These are phyloP conservation scores for Sebastes hubbsi DNA, from an alignment of 2,797 vertebrate genomes.

Conservation along the genomic window DNA sequence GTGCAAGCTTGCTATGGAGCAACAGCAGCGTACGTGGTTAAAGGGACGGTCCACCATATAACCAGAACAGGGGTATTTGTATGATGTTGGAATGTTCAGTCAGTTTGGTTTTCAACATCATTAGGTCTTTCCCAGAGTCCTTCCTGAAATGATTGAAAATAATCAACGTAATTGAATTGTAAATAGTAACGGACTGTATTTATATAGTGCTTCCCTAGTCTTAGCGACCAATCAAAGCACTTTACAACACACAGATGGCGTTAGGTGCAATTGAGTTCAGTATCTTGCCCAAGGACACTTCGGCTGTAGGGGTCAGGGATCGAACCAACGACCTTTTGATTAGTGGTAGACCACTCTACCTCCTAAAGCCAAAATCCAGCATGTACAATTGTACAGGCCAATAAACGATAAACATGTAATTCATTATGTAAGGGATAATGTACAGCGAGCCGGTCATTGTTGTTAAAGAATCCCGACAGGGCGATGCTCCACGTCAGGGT, in stretches of 20 bases:
- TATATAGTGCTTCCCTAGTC: neutral
- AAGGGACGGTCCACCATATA: neutral
- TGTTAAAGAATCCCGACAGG: no score
- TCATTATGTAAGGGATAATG: neutral
- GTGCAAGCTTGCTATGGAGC: constrained; percentile 94
- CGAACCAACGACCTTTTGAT: neutral
- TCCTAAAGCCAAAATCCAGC: neutral
- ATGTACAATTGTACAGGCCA: neutral
- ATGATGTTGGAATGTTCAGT: constrained; percentile 5
- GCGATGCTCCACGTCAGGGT: no score
- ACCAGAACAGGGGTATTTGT: neutral
- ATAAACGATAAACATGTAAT: neutral
- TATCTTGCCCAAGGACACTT: neutral
- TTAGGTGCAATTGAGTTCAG: neutral
- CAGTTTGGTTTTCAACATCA: neutral
- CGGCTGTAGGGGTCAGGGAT: neutral
- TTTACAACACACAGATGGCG: neutral
- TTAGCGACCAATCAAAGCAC: neutral
- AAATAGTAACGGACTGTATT: neutral
- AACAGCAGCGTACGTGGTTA: constrained; percentile 92
- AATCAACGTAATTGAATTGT: neutral
- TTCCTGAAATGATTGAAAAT: neutral
- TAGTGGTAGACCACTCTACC: no score
- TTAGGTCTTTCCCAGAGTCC: neutral
- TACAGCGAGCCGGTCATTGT: no score